A percentile compares a stretch with the other conserved stretches of the same genome.
phyloP scores from a whole-genome alignment of 2,888 invertebrate genomes.

The Rhopalosiphum nymphaeae region DNA sequence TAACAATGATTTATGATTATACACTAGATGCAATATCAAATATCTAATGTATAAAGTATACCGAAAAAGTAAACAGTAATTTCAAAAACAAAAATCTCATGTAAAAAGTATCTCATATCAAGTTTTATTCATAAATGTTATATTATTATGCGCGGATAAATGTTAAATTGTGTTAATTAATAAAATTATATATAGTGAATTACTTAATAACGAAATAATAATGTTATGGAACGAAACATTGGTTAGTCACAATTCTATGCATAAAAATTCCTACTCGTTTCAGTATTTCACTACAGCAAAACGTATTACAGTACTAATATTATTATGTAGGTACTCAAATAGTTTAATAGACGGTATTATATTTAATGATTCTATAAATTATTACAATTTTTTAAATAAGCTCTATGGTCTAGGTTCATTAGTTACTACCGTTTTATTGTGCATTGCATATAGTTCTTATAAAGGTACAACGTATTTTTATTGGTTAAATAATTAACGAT shows the following conservation, averaged over 20 bases:
- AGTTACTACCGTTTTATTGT: background rate
- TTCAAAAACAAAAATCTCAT: background rate
- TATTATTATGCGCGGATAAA: background rate
- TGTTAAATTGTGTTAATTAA: background rate
- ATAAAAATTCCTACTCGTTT: no score
- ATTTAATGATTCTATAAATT: background rate
- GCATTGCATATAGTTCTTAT: background rate
- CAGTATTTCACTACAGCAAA: background rate
- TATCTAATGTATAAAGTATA: background rate
- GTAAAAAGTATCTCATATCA: background rate
- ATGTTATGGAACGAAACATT: background rate
- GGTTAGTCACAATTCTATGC: background rate
- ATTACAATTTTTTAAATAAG: background rate
- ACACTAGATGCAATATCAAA: background rate
- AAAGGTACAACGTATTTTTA: background rate
- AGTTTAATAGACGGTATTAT: background rate
- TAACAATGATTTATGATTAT: background rate
- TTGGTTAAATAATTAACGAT: background rate
- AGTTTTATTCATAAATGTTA: background rate
- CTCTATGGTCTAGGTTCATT: background rate
- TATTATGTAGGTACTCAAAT: background rate
- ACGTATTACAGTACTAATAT: background rate
- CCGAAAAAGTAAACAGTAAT: background rate
- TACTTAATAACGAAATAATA: background rate
- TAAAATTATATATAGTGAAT: background rate